phyloP scores from a whole-genome alignment of 2,888 invertebrate genomes.

The Chrysolina oricalcia region DNA sequence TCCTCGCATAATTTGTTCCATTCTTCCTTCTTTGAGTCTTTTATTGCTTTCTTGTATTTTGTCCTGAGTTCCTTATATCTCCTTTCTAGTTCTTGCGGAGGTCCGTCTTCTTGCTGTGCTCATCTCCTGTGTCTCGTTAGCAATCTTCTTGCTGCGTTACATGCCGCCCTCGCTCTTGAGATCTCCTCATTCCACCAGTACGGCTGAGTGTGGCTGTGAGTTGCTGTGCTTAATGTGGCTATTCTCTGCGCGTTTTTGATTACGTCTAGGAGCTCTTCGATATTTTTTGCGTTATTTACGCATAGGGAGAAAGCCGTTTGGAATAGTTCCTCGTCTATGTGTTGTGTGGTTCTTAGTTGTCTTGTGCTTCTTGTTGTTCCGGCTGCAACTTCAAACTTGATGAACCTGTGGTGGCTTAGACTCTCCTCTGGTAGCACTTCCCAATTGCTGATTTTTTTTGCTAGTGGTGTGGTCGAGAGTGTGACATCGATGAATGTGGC shows the following conservation, averaged over 20 bases:
- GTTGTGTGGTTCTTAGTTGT: not conserved
- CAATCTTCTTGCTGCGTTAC: conserved; percentile 1
- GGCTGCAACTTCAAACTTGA: not conserved
- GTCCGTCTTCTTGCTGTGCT: not conserved
- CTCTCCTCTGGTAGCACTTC: not conserved
- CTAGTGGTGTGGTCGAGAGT: not conserved
- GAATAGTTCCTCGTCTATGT: not conserved
- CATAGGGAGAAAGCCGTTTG: not conserved
- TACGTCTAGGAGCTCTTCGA: not conserved
- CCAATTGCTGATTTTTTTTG: not conserved
- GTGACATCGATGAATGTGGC: conserved; percentile 25
- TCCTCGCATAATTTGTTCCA: conserved; percentile 38
- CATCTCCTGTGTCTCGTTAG: not conserved
- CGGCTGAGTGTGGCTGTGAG: not conserved
- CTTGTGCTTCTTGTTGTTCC: too few relatives aligned
- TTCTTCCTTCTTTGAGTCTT: conserved; percentile 10
- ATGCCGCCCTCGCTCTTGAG: conserved; percentile 2
- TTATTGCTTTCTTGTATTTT: conserved; percentile 5
- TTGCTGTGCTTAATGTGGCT: not conserved
- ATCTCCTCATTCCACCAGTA: conserved; percentile 37
- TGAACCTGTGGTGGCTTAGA: conserved; percentile 16
- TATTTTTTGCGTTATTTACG: not conserved
- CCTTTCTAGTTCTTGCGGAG: not conserved
- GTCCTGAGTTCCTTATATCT: conserved; percentile 18
- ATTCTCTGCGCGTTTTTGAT: not conserved